A percentile compares a stretch with the other conserved stretches of the same genome.
Conservation (phyloP, 2,113 vertebrate species). For the Marmota monax region DNA sequence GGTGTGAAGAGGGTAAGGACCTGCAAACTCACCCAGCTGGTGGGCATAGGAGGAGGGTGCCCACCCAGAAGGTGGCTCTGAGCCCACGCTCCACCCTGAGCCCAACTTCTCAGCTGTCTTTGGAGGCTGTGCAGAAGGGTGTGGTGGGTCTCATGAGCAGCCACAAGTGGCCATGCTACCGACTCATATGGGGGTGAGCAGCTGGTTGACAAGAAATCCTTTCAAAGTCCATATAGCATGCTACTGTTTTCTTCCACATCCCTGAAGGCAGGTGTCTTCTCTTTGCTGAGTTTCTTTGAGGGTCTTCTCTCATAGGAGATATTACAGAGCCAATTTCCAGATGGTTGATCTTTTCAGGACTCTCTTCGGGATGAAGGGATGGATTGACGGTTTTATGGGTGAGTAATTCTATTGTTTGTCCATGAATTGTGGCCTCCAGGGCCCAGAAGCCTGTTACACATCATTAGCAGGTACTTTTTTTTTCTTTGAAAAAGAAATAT, state of each 20-base stretch:
- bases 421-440: neutral
- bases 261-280: neutral
- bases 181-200: accelerated
- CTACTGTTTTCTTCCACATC: accelerated
- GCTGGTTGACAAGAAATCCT: accelerated
- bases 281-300: neutral
- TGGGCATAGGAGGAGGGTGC: accelerated
- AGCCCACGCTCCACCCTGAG: too few species aligned
- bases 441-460: neutral
- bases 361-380: neutral
- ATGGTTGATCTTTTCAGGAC: neutral
- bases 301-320: neutral
- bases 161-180: accelerated
- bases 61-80: too few species aligned
- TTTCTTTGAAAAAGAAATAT: neutral
- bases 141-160: neutral
- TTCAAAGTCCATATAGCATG: accelerated
- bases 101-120: accelerated
- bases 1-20: neutral
- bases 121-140: accelerated
- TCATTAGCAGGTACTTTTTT: neutral
- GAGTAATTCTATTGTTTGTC: neutral
- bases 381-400: neutral
- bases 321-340: neutral
- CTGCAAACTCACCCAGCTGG: accelerated